phyloP scores from a whole-genome alignment of 1,140 invertebrate genomes.

The Drosophila rufa region DNA sequence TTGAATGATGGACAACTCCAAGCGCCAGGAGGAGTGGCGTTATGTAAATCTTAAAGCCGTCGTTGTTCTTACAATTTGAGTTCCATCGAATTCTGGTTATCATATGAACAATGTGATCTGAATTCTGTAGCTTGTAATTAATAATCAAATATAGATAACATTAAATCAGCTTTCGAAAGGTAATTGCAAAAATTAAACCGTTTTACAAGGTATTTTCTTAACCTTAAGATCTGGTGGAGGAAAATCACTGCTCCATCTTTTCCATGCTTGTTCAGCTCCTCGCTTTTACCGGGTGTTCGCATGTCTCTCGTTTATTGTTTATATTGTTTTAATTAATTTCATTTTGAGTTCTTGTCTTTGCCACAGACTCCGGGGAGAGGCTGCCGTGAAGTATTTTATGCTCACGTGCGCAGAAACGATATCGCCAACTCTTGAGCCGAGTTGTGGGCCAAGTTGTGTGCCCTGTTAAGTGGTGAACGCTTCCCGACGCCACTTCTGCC shows the following conservation, averaged over 20 bases:
- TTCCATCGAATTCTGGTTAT: not conserved
- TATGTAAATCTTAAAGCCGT: not conserved
- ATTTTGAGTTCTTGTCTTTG: constrained; percentile 62
- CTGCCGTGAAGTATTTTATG: constrained; percentile 47
- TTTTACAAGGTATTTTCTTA: constrained; percentile 11
- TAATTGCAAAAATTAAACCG: not conserved
- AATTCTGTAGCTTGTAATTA: not conserved
- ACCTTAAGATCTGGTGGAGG: not conserved
- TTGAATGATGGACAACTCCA: not conserved
- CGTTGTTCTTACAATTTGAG: not conserved
- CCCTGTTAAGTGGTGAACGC: constrained; percentile 62
- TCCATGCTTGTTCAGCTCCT: not conserved
- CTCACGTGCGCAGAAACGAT: constrained; percentile 71
- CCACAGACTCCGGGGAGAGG: constrained; percentile 37
- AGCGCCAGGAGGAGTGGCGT: not conserved
- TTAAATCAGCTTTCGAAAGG: not conserved
- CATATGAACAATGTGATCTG: too few species aligned
- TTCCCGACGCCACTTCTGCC: constrained; percentile 6
- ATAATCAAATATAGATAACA: not conserved
- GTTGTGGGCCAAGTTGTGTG: constrained; percentile 70
- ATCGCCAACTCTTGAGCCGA: constrained; percentile 33
- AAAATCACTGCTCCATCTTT: not conserved
- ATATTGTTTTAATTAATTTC: constrained; percentile 77
- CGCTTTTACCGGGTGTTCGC: constrained; percentile 6
- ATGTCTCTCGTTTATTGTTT: constrained; percentile 60